Percentiles rank a stretch among this genome's conserved stretches.
Conservation (phyloP, 2,113 vertebrate genomes). For the Corvus cornix region DNA sequence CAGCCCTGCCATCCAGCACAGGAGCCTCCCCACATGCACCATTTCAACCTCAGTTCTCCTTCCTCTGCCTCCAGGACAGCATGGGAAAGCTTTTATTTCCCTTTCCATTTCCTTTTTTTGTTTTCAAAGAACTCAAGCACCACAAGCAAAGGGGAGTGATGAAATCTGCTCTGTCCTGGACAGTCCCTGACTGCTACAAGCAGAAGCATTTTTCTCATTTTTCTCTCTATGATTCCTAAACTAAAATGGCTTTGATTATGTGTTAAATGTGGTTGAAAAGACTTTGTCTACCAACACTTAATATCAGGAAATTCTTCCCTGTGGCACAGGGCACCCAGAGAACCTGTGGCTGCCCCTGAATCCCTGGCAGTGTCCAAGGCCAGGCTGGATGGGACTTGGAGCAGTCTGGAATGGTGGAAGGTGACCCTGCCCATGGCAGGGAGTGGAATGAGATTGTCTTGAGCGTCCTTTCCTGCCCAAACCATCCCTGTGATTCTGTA, state of each 20-base stretch:
- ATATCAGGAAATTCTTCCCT: neutral
- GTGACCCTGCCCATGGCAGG: rapidly evolving
- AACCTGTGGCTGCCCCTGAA: neutral
- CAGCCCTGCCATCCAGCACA: rapidly evolving
- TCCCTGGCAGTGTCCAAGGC: neutral
- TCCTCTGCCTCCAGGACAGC: neutral
- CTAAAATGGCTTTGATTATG: neutral
- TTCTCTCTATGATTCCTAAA: neutral
- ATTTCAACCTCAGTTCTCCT: neutral
- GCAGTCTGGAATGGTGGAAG: rapidly evolving
- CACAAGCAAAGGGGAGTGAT: neutral
- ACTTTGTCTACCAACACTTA: neutral
- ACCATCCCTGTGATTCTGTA: neutral
- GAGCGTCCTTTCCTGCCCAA: neutral
- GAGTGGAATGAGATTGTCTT: neutral
- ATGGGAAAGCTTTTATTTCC: slow-evolving; percentile 30
- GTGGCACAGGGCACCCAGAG: neutral
- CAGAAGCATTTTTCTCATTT: neutral
- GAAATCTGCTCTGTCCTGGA: neutral
- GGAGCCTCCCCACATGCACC: too few relatives aligned
- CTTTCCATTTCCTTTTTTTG: neutral
- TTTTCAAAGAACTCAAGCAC: neutral
- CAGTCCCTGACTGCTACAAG: neutral
- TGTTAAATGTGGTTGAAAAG: neutral
- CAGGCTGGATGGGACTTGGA: rapidly evolving